Evolutionary conservation across 2,888 invertebrate genomes (phyloP), one percentile per base, ranked within the genome.

Genomic region (Melieria crassipennis): DNA sequence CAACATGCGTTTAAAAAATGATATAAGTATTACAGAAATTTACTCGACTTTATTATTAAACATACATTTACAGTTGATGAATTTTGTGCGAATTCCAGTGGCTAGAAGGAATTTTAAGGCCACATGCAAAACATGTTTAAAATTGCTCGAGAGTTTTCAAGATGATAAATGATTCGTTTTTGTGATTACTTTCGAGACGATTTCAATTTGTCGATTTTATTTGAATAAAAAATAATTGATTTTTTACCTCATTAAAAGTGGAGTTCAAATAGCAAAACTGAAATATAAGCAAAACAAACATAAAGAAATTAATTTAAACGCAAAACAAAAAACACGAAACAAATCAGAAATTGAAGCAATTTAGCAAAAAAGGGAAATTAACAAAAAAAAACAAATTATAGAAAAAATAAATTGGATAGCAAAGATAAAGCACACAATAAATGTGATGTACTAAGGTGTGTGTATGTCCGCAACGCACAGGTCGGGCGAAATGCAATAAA

Each of bases 161-260:
- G 30, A 30, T 30, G 1, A 2, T 30, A 30, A 3, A 30, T 30
- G 30, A 30, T 3, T 30, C 30, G 30, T 30, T 30, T 30, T 30
- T 30, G 30, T 30, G 30, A 30, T 30, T 30, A 30, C 30, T 30
- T 30, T 30, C 30, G 30, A 30, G 30, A 30, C 30, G 30, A 30
- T 30, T 30, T 30, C 60, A 50, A 48, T 50, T 42, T 48, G 58
- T 66, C 30, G 30, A 56, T n/a, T 56, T 56, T 13, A 48, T 66
- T 66, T n/a, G n/a, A 65, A 45, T n/a, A 66, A 61, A 42, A 69
- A 64, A 45, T 72, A 66, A 72, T 64, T 66, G 50, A 67, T 68
- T 71, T 76, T 73, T 73, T 73, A 57, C 71, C 68, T 75, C 76
- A 76, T 65, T 75, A 71, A 70, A 76, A 72, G 69, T 73, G 73